Percentiles rank a stretch among this genome's conserved stretches.
phyloP scores from a whole-genome alignment of 2,113 vertebrate species.

The Pampusana beccarii region DNA sequence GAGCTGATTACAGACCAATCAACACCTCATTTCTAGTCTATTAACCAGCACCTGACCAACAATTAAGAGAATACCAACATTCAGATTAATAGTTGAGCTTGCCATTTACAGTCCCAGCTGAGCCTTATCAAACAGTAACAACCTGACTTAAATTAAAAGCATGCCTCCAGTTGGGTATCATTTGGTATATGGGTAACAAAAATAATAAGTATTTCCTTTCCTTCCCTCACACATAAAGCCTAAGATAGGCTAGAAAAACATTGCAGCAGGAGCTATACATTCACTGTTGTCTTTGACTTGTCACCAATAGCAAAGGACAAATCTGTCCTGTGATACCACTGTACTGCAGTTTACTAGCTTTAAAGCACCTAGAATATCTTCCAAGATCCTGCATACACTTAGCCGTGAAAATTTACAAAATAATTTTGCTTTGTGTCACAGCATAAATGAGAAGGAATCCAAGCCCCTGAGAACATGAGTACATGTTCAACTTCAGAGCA shows the following conservation, averaged over 20 bases:
- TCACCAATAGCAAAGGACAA: background rate
- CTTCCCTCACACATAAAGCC: background rate
- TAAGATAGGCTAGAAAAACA: background rate
- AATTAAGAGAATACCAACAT: background rate
- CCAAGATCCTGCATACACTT: background rate
- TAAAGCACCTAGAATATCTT: background rate
- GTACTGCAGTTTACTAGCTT: background rate
- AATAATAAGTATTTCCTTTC: background rate
- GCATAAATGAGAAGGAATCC: background rate
- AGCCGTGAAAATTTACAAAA: background rate
- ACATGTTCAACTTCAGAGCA: background rate
- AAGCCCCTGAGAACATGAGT: background rate
- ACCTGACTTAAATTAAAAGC: background rate
- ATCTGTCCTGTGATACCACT: background rate
- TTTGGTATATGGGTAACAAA: background rate
- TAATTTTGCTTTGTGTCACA: background rate
- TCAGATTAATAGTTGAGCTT: background rate
- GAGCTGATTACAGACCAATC: background rate
- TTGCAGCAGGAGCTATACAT: background rate
- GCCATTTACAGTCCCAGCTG: background rate
- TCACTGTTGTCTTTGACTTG: background rate
- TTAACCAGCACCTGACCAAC: background rate
- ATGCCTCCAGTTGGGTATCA: background rate
- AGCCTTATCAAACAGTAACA: background rate
- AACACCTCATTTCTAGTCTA: background rate